phyloP scores from a whole-genome alignment of 2,888 invertebrate genomes.

The Cepaea hortensis region DNA sequence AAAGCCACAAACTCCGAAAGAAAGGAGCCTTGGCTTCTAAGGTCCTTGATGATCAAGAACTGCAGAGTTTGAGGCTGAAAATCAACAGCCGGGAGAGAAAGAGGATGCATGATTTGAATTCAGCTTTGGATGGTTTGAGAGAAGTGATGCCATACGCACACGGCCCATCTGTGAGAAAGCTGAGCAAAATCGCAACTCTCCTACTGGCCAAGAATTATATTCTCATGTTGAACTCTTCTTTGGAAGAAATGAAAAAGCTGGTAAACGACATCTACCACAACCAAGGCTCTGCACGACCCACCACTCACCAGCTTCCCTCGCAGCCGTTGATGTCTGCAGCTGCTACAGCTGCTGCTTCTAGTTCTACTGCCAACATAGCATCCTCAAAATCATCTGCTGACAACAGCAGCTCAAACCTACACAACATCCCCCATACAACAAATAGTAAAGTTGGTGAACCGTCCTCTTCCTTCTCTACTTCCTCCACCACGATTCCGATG shows the following conservation, averaged over 20 bases:
- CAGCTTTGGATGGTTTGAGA: conserved; percentile 75
- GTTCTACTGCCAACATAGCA: not conserved
- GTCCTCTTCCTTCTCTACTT: not conserved
- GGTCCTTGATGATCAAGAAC: conserved; percentile 64
- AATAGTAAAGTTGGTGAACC: not conserved
- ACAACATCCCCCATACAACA: not conserved
- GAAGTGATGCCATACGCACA: conserved; percentile 77
- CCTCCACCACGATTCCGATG: not conserved
- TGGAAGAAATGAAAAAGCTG: conserved; percentile 76
- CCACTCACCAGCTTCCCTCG: not conserved
- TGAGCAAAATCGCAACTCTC: conserved; percentile 75
- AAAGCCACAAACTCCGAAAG: conserved; percentile 42
- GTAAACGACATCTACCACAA: conserved; percentile 71
- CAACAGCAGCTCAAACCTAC: not conserved
- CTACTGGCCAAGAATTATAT: conserved; percentile 75
- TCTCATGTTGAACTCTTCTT: conserved; percentile 72
- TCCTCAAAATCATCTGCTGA: not conserved
- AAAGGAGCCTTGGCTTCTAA: conserved; percentile 47
- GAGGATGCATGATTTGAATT: conserved; percentile 78
- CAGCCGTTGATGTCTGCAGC: not conserved
- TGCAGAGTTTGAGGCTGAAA: conserved; percentile 73
- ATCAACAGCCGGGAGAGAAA: conserved; percentile 78
- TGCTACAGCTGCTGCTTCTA: not conserved
- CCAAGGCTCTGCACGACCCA: not conserved
- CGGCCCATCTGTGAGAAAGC: conserved; percentile 75